phyloP scores from a whole-genome alignment of 2,888 invertebrate genomes.

The Macropis europaea region DNA sequence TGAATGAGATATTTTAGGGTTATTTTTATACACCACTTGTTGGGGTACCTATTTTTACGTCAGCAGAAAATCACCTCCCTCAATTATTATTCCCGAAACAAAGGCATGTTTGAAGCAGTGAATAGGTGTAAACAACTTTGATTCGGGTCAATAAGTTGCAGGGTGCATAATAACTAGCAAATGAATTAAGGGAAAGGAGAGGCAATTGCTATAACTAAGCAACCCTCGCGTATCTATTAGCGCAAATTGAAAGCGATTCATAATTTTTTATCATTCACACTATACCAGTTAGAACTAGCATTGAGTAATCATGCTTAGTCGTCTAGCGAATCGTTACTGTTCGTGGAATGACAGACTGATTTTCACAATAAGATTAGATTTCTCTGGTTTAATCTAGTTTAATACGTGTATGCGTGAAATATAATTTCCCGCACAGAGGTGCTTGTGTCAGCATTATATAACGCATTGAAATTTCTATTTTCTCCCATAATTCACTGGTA shows the following conservation, averaged over 20 bases:
- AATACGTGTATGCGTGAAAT: too few species aligned
- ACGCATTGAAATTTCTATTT: too few species aligned
- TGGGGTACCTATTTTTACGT: not conserved
- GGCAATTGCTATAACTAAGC: not conserved
- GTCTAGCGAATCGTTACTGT: not conserved
- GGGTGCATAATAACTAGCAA: not conserved
- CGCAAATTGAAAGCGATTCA: not conserved
- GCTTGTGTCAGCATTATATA: too few species aligned
- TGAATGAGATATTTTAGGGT: not conserved
- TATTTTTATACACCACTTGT: not conserved
- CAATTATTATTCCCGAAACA: too few species aligned
- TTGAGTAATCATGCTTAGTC: slow-evolving; percentile 11
- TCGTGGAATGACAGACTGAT: not conserved
- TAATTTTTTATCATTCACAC: not conserved
- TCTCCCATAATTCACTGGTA: too few species aligned
- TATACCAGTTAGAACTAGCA: not conserved
- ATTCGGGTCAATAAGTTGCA: not conserved
- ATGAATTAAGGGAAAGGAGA: not conserved
- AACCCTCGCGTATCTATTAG: not conserved
- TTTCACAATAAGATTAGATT: slow-evolving; percentile 6
- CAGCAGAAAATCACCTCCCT: not conserved
- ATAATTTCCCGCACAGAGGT: too few species aligned
- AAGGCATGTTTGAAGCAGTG: too few species aligned
- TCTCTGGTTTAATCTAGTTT: too few species aligned
- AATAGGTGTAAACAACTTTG: too few species aligned